Percentiles rank a stretch among this genome's conserved stretches.
phyloP scores from a whole-genome alignment of 1,140 invertebrate species.

The Monochamus saltuarius region DNA sequence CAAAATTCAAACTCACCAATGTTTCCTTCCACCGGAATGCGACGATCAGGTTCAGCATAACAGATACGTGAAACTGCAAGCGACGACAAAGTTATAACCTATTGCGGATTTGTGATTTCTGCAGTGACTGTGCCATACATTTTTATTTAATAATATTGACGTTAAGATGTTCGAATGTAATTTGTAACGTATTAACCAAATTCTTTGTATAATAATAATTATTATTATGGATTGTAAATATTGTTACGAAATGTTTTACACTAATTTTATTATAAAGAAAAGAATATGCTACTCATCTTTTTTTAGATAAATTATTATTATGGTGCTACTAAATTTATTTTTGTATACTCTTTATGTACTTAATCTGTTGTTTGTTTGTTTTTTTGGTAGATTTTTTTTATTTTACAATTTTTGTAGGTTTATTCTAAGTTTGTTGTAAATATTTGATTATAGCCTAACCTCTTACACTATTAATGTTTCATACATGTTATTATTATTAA shows the following conservation, averaged over 20 bases:
- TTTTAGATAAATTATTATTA: no score
- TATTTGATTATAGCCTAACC: no score
- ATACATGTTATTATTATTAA: neutral
- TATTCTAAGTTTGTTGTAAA: neutral
- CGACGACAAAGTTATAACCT: slow-evolving; percentile 57
- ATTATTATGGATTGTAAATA: slow-evolving; percentile 2
- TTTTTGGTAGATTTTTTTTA: neutral
- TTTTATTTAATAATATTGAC: slow-evolving; percentile 5
- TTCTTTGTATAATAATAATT: neutral
- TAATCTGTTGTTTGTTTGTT: no score
- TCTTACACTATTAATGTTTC: neutral
- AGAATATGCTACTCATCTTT: neutral
- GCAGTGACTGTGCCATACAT: slow-evolving; percentile 17
- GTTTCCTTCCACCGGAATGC: slow-evolving; percentile 56
- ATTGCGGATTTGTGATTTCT: neutral
- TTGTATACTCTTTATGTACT: no score
- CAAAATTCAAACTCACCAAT: slow-evolving; percentile 55
- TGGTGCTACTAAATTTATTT: no score
- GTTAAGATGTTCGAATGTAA: neutral
- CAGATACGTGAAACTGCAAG: slow-evolving; percentile 63
- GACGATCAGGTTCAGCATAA: slow-evolving; percentile 56
- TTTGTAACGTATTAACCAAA: neutral
- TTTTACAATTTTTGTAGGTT: neutral
- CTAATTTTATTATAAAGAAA: neutral
- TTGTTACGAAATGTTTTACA: neutral